Evolutionary conservation across 23 tunicate species (phyloP).

Genomic region (Trididemnum clinides): DNA sequence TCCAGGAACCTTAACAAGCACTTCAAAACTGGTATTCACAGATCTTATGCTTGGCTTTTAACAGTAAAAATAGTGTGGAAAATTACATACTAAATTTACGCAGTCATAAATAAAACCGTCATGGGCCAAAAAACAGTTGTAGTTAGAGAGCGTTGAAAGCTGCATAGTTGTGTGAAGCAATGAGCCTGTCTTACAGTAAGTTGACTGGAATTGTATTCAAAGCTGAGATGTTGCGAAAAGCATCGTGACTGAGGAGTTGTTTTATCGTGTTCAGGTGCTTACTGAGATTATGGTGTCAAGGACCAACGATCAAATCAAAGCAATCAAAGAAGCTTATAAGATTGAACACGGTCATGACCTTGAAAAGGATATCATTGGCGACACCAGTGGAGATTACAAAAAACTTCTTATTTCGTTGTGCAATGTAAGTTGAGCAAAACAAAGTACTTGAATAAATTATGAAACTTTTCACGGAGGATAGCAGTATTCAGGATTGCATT

Average conservation of each 20-base stretch:
- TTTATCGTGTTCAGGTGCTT: constrained; percentile 37
- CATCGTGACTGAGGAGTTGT: too few relatives aligned
- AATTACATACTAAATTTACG: too few relatives aligned
- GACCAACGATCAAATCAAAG: constrained; percentile 62
- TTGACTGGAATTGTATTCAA: background rate
- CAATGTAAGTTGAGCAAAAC: constrained; percentile 48
- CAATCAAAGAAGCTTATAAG: constrained; percentile 76
- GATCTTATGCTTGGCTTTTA: too few relatives aligned
- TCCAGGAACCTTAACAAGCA: too few relatives aligned
- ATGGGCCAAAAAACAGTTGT: background rate
- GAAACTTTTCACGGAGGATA: too few relatives aligned
- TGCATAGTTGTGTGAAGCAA: background rate
- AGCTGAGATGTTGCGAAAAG: too few relatives aligned
- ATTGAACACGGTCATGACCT: constrained; percentile 43
- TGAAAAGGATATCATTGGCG: constrained; percentile 70
- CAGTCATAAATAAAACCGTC: too few relatives aligned
- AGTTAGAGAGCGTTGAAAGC: background rate
- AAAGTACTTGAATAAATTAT: background rate
- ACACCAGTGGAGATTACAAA: constrained; percentile 84
- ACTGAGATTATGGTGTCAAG: constrained; percentile 69
- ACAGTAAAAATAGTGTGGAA: too few relatives aligned
- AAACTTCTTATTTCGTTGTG: constrained; percentile 73
- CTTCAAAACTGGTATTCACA: too few relatives aligned
- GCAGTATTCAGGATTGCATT: too few relatives aligned
- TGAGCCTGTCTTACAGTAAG: background rate